Conservation (phyloP, 2,888 invertebrate genomes). For the Parthenolecanium corni region DNA sequence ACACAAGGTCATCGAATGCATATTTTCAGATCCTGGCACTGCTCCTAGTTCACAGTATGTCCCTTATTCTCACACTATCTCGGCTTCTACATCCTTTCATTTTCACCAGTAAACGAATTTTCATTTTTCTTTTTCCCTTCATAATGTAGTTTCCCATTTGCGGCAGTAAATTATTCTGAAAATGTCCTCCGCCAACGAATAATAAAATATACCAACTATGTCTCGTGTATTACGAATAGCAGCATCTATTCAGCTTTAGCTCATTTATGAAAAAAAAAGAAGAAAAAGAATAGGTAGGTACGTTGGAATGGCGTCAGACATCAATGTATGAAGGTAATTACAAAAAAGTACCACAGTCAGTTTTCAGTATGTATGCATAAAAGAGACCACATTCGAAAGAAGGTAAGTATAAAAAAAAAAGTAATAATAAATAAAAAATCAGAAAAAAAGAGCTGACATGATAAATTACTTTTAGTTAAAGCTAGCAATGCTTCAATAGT, state of each 20-base stretch:
- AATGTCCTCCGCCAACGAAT: conserved; percentile 14
- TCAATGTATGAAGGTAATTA: conserved; percentile 27
- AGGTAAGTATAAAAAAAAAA: conserved; percentile 1
- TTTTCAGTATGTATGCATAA: not conserved
- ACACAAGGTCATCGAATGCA: too few species aligned
- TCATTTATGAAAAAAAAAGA: too few species aligned
- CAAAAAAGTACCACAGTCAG: conserved; percentile 3
- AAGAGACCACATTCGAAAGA: conserved; percentile 5
- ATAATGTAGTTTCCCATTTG: too few species aligned
- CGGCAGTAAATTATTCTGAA: too few species aligned
- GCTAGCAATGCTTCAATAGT: conserved; percentile 19
- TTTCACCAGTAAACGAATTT: too few species aligned
- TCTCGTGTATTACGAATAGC: conserved; percentile 23
- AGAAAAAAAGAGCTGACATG: conserved; percentile 4
- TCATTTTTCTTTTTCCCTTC: too few species aligned
- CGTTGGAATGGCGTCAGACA: conserved; percentile 23
- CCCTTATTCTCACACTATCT: too few species aligned
- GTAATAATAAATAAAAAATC: not conserved
- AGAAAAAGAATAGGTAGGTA: conserved; percentile 23
- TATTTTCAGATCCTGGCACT: too few species aligned
- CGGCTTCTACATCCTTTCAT: too few species aligned
- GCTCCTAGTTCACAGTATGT: too few species aligned
- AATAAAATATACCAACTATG: not conserved
- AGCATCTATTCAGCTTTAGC: conserved; percentile 18
- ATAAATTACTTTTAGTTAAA: conserved; percentile 16